Conservation (phyloP, 2,888 invertebrate genomes). For the Unio pictorum region DNA sequence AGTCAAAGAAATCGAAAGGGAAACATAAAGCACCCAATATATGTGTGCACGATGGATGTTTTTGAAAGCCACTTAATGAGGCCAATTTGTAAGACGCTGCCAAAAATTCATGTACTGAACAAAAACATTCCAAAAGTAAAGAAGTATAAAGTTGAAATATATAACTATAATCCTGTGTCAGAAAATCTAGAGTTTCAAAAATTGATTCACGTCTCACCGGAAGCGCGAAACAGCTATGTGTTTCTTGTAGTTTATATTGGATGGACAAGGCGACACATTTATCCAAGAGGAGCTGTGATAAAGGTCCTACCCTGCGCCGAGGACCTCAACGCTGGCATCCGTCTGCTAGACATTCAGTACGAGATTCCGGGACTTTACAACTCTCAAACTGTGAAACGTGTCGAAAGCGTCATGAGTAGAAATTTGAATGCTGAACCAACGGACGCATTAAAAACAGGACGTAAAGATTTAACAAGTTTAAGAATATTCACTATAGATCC, state of each 20-base stretch:
- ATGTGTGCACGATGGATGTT: slow-evolving; percentile 42
- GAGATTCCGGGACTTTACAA: slow-evolving; percentile 22
- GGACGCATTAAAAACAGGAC: background rate
- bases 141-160: slow-evolving; percentile 12
- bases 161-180: slow-evolving; percentile 10
- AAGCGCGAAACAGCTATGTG: slow-evolving; percentile 7
- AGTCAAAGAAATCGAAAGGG: slow-evolving; percentile 17
- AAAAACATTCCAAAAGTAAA: slow-evolving; percentile 6
- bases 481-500: slow-evolving; percentile 40
- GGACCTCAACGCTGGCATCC: slow-evolving; percentile 7
- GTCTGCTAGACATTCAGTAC: slow-evolving; percentile 18
- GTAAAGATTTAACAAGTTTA: slow-evolving; percentile 19
- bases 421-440: background rate
- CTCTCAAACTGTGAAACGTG: slow-evolving; percentile 8
- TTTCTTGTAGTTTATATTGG: slow-evolving; percentile 19
- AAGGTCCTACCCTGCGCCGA: slow-evolving; percentile 8
- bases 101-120: slow-evolving; percentile 25
- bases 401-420: slow-evolving; percentile 1
- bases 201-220: slow-evolving; percentile 11
- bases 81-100: slow-evolving; percentile 35
- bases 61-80: slow-evolving; percentile 33
- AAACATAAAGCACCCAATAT: slow-evolving; percentile 33
- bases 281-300: slow-evolving; percentile 24
- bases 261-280: slow-evolving; percentile 14
- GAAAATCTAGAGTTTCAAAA: slow-evolving; percentile 5